These are phyloP conservation scores for Clarias laeviceps DNA, from an alignment of 2,797 vertebrate genomes.

Conservation along the genomic window DNA sequence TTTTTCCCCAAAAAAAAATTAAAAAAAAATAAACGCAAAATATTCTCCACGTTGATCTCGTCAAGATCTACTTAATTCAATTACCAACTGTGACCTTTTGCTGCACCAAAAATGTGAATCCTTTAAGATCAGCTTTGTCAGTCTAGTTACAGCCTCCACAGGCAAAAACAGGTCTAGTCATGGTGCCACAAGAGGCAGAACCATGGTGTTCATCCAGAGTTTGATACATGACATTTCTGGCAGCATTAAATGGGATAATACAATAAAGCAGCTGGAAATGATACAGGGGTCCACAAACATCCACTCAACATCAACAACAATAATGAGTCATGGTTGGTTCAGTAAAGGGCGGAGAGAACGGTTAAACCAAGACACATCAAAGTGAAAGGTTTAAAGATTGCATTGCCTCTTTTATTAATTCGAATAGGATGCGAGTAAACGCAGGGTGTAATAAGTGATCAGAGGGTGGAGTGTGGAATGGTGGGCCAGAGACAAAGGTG, in stretches of 20 bases:
- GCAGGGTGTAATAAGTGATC: neutral
- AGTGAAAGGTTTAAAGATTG: neutral
- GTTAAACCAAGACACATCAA: conserved; percentile 8
- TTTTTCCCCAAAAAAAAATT: no score
- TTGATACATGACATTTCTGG: neutral
- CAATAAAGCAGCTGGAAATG: conserved; percentile 55
- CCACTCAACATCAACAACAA: conserved; percentile 50
- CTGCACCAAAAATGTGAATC: neutral
- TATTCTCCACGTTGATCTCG: neutral
- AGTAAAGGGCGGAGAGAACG: neutral
- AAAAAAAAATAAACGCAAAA: no score
- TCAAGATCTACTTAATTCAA: neutral
- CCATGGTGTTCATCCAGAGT: neutral
- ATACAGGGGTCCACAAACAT: conserved; percentile 45
- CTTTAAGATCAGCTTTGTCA: neutral
- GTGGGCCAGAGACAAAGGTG: neutral
- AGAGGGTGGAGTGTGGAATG: neutral
- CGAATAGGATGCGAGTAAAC: neutral
- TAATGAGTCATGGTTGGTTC: conserved; percentile 30
- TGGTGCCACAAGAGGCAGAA: neutral
- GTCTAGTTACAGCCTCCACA: neutral
- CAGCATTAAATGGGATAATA: conserved; percentile 45
- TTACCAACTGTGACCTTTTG: neutral
- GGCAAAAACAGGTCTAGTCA: neutral
- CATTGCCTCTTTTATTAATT: neutral